phyloP scores from a whole-genome alignment of 2,797 vertebrate genomes.

The Emydoidea blandingii region DNA sequence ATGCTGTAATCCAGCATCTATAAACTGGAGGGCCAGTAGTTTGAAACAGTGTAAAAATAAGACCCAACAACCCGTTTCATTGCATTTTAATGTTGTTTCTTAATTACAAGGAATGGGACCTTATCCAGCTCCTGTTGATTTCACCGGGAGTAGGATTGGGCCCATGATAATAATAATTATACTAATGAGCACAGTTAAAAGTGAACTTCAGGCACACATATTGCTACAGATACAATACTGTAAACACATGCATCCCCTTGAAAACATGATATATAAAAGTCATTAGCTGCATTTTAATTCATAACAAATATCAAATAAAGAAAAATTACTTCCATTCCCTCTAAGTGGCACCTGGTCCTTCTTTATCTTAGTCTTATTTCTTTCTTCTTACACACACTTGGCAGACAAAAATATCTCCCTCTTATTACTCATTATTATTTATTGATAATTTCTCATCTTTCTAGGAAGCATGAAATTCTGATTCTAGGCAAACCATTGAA shows the following conservation, averaged over 20 bases:
- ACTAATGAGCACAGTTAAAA: background rate
- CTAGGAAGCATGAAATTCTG: background rate
- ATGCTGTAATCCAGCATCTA: background rate
- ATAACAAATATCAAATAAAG: background rate
- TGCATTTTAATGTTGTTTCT: background rate
- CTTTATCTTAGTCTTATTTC: background rate
- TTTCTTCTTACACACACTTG: background rate
- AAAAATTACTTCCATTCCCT: background rate
- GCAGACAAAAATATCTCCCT: background rate
- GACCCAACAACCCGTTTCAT: background rate
- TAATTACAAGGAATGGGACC: background rate
- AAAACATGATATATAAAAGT: background rate
- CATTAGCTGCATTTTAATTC: background rate
- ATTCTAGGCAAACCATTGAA: background rate
- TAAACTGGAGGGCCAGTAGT: background rate
- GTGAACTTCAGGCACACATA: too few species aligned
- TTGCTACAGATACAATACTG: background rate
- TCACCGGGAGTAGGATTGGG: background rate
- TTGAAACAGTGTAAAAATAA: background rate
- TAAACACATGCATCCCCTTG: background rate
- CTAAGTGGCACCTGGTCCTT: background rate
- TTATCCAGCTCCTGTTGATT: background rate
- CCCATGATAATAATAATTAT: background rate
- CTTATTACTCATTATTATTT: background rate
- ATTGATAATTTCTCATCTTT: rapidly evolving